Base-by-base conservation (phyloP, 2,797 vertebrate species). In the Sibirionetta formosa region DNA sequence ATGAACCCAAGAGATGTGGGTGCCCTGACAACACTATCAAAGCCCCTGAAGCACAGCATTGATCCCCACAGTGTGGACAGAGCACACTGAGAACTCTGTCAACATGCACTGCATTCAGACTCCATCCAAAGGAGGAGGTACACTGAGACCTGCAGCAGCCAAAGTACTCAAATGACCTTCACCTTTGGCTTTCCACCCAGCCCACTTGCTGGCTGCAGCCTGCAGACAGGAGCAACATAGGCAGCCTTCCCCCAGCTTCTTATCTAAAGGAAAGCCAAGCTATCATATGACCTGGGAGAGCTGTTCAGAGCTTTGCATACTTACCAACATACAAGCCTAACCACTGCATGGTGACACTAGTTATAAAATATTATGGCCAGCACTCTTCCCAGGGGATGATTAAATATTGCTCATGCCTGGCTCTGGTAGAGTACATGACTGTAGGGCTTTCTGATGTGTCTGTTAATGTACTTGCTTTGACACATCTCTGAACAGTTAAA, bases 231-330 rank as follows among this genome's bases (percentile, higher is more conserved):
- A 65, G 8, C 60, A 70, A 31, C 38, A 33, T 2, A 57, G 26
- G 14, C 31, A 73, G 11, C 3, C 5, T 27, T 72, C 9, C 31
- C 31, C 35, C 3, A 2, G 12, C 5, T 58, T 22, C 20, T 61
- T 48, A 18, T 20, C 29, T 11, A 9, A 66, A 36, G 56, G 66
- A 36, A 61, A 9, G 6, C 18, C 53, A 33, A 88, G 31, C 20
- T 35, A 77, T 24, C 23, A 29, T 7, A 54, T 0, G 1, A 4
- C 40, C 4, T 1, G 0, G 10, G 29, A 70, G 20, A 77, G 35
- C 36, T 72, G 46, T 23, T 40, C 31, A 61, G 58, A 27, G 11
- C 10, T 73, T 50, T 77, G 68, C n/a, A 46, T 8, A 8, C 14
- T 40, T 58, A 57, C 14, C 19, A 50, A 9, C 7, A 65, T 15